Percentiles rank a stretch among this genome's conserved stretches.
Conservation (phyloP, 2,888 invertebrate genomes). For the Muschampia plurimacula region DNA sequence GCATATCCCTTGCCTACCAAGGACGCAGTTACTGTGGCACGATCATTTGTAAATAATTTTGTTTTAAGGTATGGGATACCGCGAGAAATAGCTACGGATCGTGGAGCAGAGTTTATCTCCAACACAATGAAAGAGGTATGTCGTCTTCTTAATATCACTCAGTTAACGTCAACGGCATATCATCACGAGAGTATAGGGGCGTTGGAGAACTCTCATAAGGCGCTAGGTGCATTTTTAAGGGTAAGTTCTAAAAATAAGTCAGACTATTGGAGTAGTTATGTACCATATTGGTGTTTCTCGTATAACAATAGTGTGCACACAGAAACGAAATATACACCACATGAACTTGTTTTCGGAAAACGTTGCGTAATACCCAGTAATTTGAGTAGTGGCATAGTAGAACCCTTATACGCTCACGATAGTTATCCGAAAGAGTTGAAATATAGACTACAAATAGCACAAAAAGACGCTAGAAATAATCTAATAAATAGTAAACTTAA, state of each 20-base stretch:
- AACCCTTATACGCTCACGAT: conserved; percentile 16
- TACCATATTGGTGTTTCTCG: conserved; percentile 43
- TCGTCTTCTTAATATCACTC: background rate
- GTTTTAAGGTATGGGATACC: background rate
- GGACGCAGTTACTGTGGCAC: background rate
- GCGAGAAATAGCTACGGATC: background rate
- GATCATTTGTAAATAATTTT: background rate
- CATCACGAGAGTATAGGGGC: conserved; percentile 8
- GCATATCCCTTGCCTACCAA: background rate
- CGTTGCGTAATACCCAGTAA: conserved; percentile 28
- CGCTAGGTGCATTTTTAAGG: background rate
- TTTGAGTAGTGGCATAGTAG: background rate
- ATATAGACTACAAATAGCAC: conserved; percentile 17
- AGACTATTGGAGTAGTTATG: conserved; percentile 40
- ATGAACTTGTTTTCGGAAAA: conserved; percentile 39
- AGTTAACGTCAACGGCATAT: background rate
- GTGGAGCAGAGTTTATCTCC: background rate
- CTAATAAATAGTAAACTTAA: conserved; percentile 10
- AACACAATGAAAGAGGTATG: conserved; percentile 5
- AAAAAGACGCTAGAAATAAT: conserved; percentile 25
- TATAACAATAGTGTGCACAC: conserved; percentile 45
- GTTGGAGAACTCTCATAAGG: conserved; percentile 6
- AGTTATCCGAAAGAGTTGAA: conserved; percentile 19
- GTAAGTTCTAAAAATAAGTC: conserved; percentile 1
- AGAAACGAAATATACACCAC: background rate